A percentile compares a stretch with the other conserved stretches of the same genome.
These are phyloP conservation scores for Rotaria magnacalcarata DNA, from an alignment of 2,888 invertebrate species.

Conservation along the genomic window DNA sequence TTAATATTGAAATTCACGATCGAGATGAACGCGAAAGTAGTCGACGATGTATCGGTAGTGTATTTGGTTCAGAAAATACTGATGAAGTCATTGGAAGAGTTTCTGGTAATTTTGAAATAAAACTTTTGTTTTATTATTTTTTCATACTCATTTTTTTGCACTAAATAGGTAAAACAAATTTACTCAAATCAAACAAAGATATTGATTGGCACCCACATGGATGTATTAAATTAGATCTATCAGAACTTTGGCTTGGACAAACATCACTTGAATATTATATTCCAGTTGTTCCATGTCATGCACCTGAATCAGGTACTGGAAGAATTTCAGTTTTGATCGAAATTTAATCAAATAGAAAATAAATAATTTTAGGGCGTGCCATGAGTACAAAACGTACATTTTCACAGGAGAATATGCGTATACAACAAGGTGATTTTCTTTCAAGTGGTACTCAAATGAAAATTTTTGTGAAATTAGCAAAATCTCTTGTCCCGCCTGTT, in stretches of 20 bases:
- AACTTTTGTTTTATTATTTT: not conserved
- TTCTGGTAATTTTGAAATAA: conserved; percentile 48
- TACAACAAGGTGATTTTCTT: conserved; percentile 36
- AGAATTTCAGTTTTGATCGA: conserved; percentile 47
- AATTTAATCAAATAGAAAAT: conserved; percentile 13
- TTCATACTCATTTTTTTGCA: not conserved
- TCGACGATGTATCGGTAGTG: conserved; percentile 51
- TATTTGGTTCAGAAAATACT: conserved; percentile 58
- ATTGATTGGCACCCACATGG: conserved; percentile 57
- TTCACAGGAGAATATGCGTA: not conserved
- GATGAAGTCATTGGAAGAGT: conserved; percentile 59
- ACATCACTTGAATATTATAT: conserved; percentile 52
- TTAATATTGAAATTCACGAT: conserved; percentile 58
- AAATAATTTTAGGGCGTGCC: conserved; percentile 50
- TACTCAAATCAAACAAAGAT: not conserved
- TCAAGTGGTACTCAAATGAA: conserved; percentile 9
- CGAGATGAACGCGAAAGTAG: conserved; percentile 52
- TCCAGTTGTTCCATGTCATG: conserved; percentile 54
- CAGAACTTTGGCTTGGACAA: conserved; percentile 55
- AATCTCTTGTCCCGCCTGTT: not conserved
- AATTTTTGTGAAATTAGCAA: conserved; percentile 12
- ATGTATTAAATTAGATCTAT: conserved; percentile 54
- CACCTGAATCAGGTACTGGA: conserved; percentile 53
- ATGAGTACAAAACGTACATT: not conserved
- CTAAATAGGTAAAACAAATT: not conserved